A percentile compares a stretch with the other conserved stretches of the same genome.
These are phyloP conservation scores for Saiga tatarica DNA, from an alignment of 2,113 vertebrate genomes.

Conservation along the genomic window DNA sequence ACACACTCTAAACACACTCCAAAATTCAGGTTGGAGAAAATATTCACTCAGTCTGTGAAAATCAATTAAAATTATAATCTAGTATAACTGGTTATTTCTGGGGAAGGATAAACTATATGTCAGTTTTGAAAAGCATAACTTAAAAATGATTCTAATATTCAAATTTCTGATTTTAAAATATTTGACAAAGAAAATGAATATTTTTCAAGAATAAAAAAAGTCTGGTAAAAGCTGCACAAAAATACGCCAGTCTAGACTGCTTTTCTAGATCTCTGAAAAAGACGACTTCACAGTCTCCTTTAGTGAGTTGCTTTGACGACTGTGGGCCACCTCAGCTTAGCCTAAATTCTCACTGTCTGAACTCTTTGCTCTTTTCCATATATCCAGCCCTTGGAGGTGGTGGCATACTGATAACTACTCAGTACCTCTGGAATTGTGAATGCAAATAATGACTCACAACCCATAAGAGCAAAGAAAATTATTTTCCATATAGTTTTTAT, in stretches of 20 bases:
- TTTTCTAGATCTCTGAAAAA: not conserved
- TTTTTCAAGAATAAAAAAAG: not conserved
- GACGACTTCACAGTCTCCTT: not conserved
- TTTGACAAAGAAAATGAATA: not conserved
- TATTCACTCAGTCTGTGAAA: not conserved
- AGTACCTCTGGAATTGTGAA: not conserved
- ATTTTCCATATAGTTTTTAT: not conserved
- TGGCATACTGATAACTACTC: not conserved
- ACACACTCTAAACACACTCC: not conserved
- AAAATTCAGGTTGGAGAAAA: not conserved
- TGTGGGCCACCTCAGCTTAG: not conserved
- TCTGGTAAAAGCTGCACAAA: not conserved
- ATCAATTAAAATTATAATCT: not conserved
- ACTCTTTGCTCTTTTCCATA: not conserved
- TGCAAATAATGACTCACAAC: not conserved
- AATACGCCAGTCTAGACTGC: not conserved
- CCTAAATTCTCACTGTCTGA: not conserved
- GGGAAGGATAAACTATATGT: not conserved
- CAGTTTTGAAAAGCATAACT: not conserved
- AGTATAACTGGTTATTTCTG: not conserved
- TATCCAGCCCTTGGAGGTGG: not conserved
- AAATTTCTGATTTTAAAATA: slow-evolving; percentile 30
- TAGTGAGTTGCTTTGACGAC: not conserved
- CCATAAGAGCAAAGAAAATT: not conserved
- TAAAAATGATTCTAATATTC: not conserved